These are phyloP conservation scores for Argyresthia albistria DNA, from an alignment of 2,888 invertebrate genomes.

Conservation along the genomic window DNA sequence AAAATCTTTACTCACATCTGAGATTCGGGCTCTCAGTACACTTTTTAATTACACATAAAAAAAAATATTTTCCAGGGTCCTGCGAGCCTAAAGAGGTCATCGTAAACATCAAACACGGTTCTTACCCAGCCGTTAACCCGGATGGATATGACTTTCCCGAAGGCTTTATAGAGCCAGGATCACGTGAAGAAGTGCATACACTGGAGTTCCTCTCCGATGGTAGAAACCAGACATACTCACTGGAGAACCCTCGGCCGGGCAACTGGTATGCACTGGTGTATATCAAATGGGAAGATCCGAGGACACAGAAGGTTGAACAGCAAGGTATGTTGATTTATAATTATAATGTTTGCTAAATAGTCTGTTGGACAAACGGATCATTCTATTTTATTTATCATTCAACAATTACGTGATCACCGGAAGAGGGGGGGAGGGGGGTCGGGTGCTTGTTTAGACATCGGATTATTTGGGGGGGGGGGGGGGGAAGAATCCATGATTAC, in stretches of 20 bases:
- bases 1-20: too few species aligned
- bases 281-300: conserved; percentile 83
- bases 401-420: too few species aligned
- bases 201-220: conserved; percentile 76
- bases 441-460: too few species aligned
- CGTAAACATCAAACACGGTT: conserved; percentile 83
- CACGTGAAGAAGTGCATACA: conserved; percentile 62
- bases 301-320: conserved; percentile 79
- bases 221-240: conserved; percentile 68
- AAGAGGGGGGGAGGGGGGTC: too few species aligned
- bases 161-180: conserved; percentile 65
- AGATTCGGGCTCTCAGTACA: too few species aligned
- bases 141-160: conserved; percentile 85
- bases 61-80: conserved; percentile 47
- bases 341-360: too few species aligned
- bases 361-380: too few species aligned
- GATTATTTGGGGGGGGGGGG: too few species aligned
- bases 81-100: conserved; percentile 76
- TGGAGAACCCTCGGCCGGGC: conserved; percentile 79
- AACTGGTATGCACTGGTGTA: conserved; percentile 87
- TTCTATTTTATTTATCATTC: too few species aligned
- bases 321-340: conserved; percentile 70
- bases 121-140: conserved; percentile 87
- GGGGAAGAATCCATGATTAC: too few species aligned
- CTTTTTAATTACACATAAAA: too few species aligned